phyloP scores from a whole-genome alignment of 2,113 vertebrate genomes.

The Vireo altiloquus region DNA sequence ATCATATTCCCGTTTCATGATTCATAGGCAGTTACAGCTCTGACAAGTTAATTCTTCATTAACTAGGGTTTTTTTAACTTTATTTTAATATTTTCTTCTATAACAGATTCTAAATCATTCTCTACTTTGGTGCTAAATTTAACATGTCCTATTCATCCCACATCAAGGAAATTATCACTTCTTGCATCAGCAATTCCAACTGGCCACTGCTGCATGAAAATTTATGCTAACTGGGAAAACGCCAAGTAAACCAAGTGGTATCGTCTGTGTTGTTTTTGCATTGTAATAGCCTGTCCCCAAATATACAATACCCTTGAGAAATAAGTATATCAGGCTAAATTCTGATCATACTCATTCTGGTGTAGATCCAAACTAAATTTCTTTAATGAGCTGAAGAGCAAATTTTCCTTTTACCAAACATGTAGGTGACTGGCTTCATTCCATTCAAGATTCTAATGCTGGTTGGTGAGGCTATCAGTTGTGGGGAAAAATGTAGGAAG shows the following conservation, averaged over 20 bases:
- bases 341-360: background rate
- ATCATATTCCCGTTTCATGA: background rate
- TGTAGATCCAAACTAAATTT: background rate
- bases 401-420: background rate
- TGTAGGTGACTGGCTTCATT: background rate
- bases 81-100: background rate
- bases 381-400: background rate
- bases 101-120: background rate
- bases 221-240: background rate
- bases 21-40: background rate
- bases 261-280: background rate
- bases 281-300: background rate
- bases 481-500: background rate
- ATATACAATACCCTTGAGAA: background rate
- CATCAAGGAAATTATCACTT: constrained; percentile 22
- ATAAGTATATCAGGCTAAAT: background rate
- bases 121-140: background rate
- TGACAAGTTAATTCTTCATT: constrained; percentile 12
- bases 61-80: background rate
- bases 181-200: constrained; percentile 3
- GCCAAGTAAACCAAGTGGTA: constrained; percentile 2
- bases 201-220: background rate
- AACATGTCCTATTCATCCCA: background rate
- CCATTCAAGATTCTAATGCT: background rate
- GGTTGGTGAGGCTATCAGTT: background rate